phyloP scores from a whole-genome alignment of 2,797 vertebrate species.

The Falco rusticolus region DNA sequence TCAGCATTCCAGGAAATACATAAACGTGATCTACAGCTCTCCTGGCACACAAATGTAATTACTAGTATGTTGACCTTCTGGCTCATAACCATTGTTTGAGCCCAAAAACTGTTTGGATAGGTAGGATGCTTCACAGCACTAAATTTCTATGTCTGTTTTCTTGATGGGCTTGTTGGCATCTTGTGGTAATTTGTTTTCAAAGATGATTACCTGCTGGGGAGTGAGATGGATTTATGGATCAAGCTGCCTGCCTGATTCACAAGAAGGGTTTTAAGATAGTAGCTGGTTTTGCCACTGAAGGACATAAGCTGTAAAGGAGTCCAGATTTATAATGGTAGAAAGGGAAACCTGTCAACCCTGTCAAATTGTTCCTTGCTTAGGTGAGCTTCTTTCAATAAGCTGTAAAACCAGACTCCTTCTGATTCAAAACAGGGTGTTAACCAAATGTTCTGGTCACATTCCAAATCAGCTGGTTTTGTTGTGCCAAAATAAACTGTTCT shows the following conservation, averaged over 20 bases:
- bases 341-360: not conserved
- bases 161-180: not conserved
- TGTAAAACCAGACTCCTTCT: slow-evolving; percentile 2
- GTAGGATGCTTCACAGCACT: not conserved
- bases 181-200: not conserved
- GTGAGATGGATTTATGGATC: not conserved
- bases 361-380: not conserved
- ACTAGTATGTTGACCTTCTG: slow-evolving; percentile 10
- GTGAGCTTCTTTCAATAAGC: slow-evolving; percentile 8
- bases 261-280: not conserved
- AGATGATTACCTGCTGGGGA: not conserved
- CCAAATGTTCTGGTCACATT: slow-evolving; percentile 3
- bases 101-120: not conserved
- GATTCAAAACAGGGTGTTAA: slow-evolving; percentile 34
- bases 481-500: slow-evolving; percentile 49
- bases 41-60: slow-evolving; percentile 2
- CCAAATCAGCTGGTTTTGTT: slow-evolving; percentile 26
- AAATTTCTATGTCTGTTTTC: not conserved
- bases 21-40: slow-evolving; percentile 24
- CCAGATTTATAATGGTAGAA: not conserved
- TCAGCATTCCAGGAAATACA: slow-evolving; percentile 32
- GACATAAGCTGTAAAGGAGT: not conserved
- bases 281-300: not conserved
- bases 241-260: not conserved
- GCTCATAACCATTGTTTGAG: not conserved